Evolutionary conservation across 2,888 invertebrate genomes (phyloP).

Genomic region (Acrobasis repandana): DNA sequence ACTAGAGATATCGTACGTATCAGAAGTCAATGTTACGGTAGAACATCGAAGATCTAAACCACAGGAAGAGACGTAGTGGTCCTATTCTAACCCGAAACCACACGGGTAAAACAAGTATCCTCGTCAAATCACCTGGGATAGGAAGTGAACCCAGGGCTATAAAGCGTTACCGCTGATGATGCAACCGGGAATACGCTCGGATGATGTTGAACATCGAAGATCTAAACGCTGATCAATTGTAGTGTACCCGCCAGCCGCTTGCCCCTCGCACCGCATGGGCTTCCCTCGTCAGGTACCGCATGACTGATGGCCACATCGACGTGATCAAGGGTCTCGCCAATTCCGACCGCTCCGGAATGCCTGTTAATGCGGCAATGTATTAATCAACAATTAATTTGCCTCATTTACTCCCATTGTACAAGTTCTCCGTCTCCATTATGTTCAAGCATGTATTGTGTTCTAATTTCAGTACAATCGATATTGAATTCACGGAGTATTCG

Average conservation of each 20-base stretch:
- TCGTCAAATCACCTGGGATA: too few species aligned
- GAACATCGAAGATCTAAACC: too few species aligned
- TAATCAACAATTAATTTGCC: conserved; percentile 52
- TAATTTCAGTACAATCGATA: conserved; percentile 18
- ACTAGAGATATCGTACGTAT: too few species aligned
- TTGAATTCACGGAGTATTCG: conserved; percentile 8
- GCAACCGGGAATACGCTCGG: too few species aligned
- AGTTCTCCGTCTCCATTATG: conserved; percentile 12
- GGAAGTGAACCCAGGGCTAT: too few species aligned
- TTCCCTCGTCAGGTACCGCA: conserved; percentile 39
- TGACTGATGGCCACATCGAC: conserved; percentile 50
- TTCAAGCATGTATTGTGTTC: conserved; percentile 10
- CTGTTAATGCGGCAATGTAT: conserved; percentile 41
- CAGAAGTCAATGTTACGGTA: too few species aligned
- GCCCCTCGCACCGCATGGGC: conserved; percentile 20
- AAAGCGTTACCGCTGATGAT: too few species aligned
- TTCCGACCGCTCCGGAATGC: conserved; percentile 34
- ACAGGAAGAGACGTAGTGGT: too few species aligned
- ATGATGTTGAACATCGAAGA: too few species aligned
- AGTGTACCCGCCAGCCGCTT: background rate
- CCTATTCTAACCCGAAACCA: too few species aligned
- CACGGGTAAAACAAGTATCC: too few species aligned
- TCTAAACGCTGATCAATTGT: background rate
- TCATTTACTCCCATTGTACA: conserved; percentile 31
- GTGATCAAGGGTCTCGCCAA: conserved; percentile 47